Base-by-base conservation (phyloP, 2,888 invertebrate genomes). In the Anoplius nigerrimus region DNA sequence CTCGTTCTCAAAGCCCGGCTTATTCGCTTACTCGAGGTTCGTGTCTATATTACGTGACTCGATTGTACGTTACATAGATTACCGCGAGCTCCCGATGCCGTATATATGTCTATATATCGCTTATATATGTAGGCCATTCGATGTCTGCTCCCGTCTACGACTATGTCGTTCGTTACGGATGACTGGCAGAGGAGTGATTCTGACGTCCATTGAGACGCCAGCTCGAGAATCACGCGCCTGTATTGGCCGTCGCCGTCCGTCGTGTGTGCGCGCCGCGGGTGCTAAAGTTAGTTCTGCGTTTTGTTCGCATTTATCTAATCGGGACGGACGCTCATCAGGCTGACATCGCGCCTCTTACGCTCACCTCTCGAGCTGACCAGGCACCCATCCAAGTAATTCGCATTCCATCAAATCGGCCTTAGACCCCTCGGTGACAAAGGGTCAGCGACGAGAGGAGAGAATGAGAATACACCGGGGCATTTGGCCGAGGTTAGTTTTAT, bases 401-500 rank as follows among this genome's bases (percentile, higher is more conserved):
- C 59, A 45, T 42, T 42, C 43, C 56, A 42, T n/a, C 48, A 22
- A 11, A 24, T 34, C 51, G 34, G 2, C 21, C 20, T 21, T 53
- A 21, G 55, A 60, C 58, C n/a, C n/a, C n/a, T n/a, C 51, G 63
- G 57, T 34, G 34, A 43, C 11, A 57, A 59, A 64, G 54, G 53
- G 45, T 45, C 22, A 20, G 53, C 57, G 53, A 62, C 56, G 46
- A 57, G 55, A 27, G 67, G 61, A 63, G 67, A 55, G 63, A 34
- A 15, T 24, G 63, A 60, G 57, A 48, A 62, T 48, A 18, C 27
- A 24, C n/a, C 27, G 56, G 55, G 55, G 53, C 48, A 18, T 72
- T 71, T 70, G 71, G 64, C 66, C 69, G 71, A 78, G 78, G 78
- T 82, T 79, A 76, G 78, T 84, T 83, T 78, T 77, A 82, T 78